Percentiles rank a stretch among this genome's conserved stretches.
Conservation (phyloP, 2,888 invertebrate species). For the Caenorhabditis becei region DNA sequence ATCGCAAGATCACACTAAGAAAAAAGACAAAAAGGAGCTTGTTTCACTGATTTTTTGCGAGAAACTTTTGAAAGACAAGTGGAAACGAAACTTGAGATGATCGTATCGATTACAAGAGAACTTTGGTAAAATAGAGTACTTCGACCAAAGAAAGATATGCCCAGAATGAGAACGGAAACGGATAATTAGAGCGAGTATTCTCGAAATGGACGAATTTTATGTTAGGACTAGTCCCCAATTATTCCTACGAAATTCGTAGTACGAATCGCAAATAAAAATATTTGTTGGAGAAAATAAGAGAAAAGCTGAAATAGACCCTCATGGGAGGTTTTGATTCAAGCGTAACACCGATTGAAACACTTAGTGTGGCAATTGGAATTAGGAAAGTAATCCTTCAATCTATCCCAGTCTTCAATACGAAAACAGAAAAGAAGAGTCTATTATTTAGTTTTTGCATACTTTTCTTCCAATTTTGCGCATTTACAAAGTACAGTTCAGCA, state of each 20-base stretch:
- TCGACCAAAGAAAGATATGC: neutral
- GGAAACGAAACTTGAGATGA: neutral
- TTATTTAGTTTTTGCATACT: neutral
- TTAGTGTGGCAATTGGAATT: neutral
- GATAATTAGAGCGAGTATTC: neutral
- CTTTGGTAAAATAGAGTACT: too few relatives aligned
- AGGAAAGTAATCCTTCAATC: neutral
- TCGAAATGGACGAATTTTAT: neutral
- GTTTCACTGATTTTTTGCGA: slow-evolving; percentile 1
- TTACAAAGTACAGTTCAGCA: neutral
- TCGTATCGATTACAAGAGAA: neutral
- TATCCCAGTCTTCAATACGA: neutral
- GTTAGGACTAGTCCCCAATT: neutral
- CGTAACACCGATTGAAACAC: neutral
- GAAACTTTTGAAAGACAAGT: neutral
- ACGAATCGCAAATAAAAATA: neutral
- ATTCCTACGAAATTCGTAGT: neutral
- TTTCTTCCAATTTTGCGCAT: neutral
- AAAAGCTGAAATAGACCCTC: neutral
- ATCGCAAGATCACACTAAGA: slow-evolving; percentile 9
- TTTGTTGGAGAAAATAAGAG: neutral
- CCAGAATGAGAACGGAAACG: neutral
- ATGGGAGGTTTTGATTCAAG: neutral
- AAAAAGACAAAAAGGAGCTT: neutral
- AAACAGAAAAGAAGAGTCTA: neutral